Percentiles rank a stretch among this genome's conserved stretches.
Conservation (phyloP, 2,888 invertebrate species). For the Plagiodera versicolora region DNA sequence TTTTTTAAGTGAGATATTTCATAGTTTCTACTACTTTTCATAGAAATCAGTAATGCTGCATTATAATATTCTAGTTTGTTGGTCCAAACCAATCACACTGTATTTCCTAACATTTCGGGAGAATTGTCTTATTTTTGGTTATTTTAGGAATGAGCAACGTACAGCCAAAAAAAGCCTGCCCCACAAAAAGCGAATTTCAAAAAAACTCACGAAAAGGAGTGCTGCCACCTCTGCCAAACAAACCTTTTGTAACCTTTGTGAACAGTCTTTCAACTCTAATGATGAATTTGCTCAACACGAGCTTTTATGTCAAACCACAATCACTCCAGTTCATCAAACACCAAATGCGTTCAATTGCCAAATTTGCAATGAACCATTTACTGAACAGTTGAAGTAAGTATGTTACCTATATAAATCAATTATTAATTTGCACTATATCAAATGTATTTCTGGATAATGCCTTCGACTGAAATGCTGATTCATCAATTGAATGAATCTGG, state of each 20-base stretch:
- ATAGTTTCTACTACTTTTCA: too few species aligned
- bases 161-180: constrained; percentile 71
- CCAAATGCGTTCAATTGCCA: constrained; percentile 69
- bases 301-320: constrained; percentile 53
- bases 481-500: too few species aligned
- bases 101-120: too few species aligned
- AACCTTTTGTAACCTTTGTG: constrained; percentile 56
- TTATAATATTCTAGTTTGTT: too few species aligned
- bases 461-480: too few species aligned
- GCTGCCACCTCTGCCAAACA: constrained; percentile 40
- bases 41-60: too few species aligned
- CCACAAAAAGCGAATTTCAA: constrained; percentile 83
- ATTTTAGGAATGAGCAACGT: constrained; percentile 46
- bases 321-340: constrained; percentile 51
- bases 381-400: constrained; percentile 66
- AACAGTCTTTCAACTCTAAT: constrained; percentile 53
- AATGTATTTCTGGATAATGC: too few species aligned
- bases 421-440: too few species aligned
- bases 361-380: constrained; percentile 74
- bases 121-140: constrained; percentile 9
- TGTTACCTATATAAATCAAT: too few species aligned
- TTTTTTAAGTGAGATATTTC: too few species aligned
- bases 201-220: constrained; percentile 67
- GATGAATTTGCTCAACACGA: constrained; percentile 57
- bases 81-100: too few species aligned